These are phyloP conservation scores for Sylvia borin DNA, from an alignment of 2,797 vertebrate genomes.

Conservation along the genomic window DNA sequence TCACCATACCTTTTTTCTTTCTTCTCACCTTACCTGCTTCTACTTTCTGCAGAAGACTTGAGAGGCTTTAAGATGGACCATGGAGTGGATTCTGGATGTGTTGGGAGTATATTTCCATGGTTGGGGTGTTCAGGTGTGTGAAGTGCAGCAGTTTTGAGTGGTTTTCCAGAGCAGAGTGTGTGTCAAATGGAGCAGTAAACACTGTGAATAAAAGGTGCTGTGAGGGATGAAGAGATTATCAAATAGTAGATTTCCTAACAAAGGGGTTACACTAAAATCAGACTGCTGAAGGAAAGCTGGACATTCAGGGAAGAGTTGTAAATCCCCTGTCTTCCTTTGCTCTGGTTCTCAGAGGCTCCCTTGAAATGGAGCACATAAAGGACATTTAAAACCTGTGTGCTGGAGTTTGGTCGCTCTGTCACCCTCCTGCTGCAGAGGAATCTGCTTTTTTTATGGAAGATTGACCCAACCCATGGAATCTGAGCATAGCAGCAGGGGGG, in stretches of 20 bases:
- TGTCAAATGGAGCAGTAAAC: background rate
- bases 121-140: fast-evolving
- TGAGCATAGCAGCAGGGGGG: background rate
- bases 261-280: background rate
- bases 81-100: background rate
- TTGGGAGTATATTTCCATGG: background rate
- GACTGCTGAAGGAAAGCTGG: background rate
- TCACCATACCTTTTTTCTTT: background rate
- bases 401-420: background rate
- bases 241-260: background rate
- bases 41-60: background rate
- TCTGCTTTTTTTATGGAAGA: background rate
- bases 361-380: background rate
- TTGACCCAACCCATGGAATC: background rate
- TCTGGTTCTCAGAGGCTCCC: background rate
- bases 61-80: background rate
- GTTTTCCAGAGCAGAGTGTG: background rate
- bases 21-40: background rate
- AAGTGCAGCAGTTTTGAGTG: background rate
- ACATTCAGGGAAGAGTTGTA: background rate
- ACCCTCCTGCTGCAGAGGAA: background rate
- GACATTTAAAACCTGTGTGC: background rate
- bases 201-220: background rate
- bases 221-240: background rate
- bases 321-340: background rate